phyloP scores from a whole-genome alignment of 2,797 vertebrate genomes.

The Mergus octosetaceus region DNA sequence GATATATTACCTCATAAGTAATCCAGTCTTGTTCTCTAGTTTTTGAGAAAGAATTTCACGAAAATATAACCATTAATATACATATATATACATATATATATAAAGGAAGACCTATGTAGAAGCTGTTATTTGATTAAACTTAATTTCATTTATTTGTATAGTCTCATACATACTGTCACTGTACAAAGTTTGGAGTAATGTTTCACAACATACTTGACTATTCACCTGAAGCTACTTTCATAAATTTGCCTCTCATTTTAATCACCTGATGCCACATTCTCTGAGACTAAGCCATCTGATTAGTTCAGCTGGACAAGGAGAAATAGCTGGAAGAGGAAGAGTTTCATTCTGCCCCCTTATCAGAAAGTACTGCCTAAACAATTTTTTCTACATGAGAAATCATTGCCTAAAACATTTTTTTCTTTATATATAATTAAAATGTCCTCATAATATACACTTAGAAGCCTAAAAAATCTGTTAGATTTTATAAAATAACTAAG shows the following conservation, averaged over 20 bases:
- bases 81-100: too few relatives aligned
- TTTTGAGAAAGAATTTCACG: not conserved
- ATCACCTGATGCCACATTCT: not conserved
- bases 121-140: not conserved
- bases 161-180: not conserved
- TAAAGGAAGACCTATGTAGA: not conserved
- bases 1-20: not conserved
- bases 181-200: not conserved
- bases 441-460: not conserved
- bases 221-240: not conserved
- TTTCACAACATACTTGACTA: not conserved
- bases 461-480: not conserved
- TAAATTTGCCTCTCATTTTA: not conserved
- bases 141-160: not conserved
- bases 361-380: not conserved
- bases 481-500: not conserved
- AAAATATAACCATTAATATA: not conserved
- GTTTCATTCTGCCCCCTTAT: not conserved
- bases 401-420: not conserved
- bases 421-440: not conserved
- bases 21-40: not conserved
- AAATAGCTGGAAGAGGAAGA: not conserved
- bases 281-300: not conserved
- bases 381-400: not conserved
- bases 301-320: not conserved